Evolutionary conservation across 2,888 invertebrate species (phyloP), one percentile per base, ranked within the genome.

Genomic region (Callimorpha dominula): DNA sequence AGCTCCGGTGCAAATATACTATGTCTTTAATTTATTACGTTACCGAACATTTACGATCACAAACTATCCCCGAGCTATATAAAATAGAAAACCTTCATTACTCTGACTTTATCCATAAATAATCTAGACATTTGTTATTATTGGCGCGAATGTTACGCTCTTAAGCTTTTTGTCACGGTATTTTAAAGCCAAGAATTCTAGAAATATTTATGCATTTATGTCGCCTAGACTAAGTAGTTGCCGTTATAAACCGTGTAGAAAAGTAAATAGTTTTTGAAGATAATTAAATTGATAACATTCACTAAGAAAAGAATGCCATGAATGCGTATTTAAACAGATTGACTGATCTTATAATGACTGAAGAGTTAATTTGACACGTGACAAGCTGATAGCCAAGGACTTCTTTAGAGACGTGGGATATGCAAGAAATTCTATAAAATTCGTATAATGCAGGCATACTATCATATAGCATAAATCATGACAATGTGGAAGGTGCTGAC

Each of bases 61-160:
- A 69, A 63, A 52, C 42, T 9, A 17, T 60, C 68, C 46, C 20
- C 12, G 42, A n/a, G 43, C 14, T 12, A 12, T 43, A 70, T 66
- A 71, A 66, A 66, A 60, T 40, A 52, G n/a, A 57, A 66, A 57
- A 49, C n/a, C 17, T 31, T n/a, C 17, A 46, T 65, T 57, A 6
- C 20, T 43, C 20, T 43, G 70, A 49, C 57, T 71, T 71, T n/a
- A 54, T 31, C 70, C 54, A 70, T 71, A 71, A 60, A 66, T 60
- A 60, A 66, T 66, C 40, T 40, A 49, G 66, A 71, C 66, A 60
- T 66, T 71, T 66, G 50, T 66, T 66, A 46, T 70, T 65, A 71
- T 66, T 60, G 40, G 49, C 66, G 42, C n/a, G 60, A 42, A 31
- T 15, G 57, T 60, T 60, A 60, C 46, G 17, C 54, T 65, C 6